Percentiles rank a stretch among this genome's conserved stretches.
Conservation (phyloP, 2,113 vertebrate genomes). For the Austrofundulus limnaeus region DNA sequence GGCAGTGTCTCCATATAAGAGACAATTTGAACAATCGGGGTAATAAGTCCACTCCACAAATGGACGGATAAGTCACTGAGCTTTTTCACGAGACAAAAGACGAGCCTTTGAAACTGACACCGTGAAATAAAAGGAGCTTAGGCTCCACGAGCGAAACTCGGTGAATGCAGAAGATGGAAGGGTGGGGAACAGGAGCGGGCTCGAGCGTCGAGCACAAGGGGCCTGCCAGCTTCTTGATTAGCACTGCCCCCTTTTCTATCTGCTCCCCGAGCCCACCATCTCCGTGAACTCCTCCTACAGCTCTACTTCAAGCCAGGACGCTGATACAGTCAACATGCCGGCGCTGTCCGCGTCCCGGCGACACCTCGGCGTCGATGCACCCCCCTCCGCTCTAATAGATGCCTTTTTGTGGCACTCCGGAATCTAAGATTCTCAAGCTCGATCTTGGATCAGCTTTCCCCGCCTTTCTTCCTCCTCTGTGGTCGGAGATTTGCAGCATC, state of each 20-base stretch:
- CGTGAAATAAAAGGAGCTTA: constrained; percentile 75
- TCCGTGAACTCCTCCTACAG: constrained; percentile 47
- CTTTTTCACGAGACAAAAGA: constrained; percentile 71
- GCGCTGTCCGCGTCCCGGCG: constrained; percentile 30
- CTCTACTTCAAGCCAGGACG: constrained; percentile 37
- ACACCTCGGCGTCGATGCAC: constrained; percentile 45
- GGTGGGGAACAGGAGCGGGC: constrained; percentile 42
- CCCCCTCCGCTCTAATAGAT: constrained; percentile 58
- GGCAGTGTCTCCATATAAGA: constrained; percentile 46
- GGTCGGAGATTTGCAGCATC: constrained; percentile 61
- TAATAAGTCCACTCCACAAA: constrained; percentile 62
- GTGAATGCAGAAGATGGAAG: constrained; percentile 33
- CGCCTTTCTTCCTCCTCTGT: constrained; percentile 42
- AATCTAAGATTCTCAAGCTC: constrained; percentile 66
- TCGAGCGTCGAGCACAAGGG: constrained; percentile 20
- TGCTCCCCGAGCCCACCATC: constrained; percentile 46
- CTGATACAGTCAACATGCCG: constrained; percentile 28
- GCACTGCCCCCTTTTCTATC: constrained; percentile 57
- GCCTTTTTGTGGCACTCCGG: constrained; percentile 44
- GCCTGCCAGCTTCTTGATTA: constrained; percentile 66
- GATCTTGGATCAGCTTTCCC: constrained; percentile 68
- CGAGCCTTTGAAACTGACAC: constrained; percentile 73
- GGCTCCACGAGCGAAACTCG: constrained; percentile 50
- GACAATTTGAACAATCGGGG: constrained; percentile 55
- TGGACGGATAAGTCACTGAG: constrained; percentile 54